Evolutionary conservation across 2,797 vertebrate genomes (phyloP), one percentile per base, ranked within the genome.

Genomic region (Melanotaenia parkinsoni): DNA sequence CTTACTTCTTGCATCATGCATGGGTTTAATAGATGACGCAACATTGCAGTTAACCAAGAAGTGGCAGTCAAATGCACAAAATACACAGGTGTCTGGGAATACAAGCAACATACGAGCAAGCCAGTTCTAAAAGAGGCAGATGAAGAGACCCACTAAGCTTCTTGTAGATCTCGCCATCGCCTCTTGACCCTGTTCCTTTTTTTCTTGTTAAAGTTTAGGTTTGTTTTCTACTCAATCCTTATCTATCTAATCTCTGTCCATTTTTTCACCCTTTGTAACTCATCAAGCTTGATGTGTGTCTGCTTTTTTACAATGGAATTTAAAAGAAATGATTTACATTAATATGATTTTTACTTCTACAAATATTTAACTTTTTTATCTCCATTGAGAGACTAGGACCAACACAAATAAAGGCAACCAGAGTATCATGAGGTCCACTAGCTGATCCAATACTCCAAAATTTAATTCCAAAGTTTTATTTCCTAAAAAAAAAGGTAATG

Each of bases 191-290:
- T 18, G 1, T 18, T 16, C 8, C 0, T 4, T 12, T 18, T 18
- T 14, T 68, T 54, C 45, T 67, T 62, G 45, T 66, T 66, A 73
- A 16, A 40, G 2, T 61, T 64, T 69, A 7, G 5, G 5, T 58
- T 1, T 43, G 30, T 79, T 71, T 74, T 62, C 40, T 65, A 40
- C 54, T 7, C n/a, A 64, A 28, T 64, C 35, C 38, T 66, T 14
- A 20, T 2, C 26, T 16, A 14, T 67, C 47, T 74, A 77, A 81
- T 82, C 67, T 35, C 47, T 85, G 71, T 79, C 69, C 61, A 63
- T 82, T 68, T 58, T 1, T 16, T 32, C 1, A 0, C 70, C 37
- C 71, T 47, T 28, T 47, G 68, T 74, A 24, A 14, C 20, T 77
- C 51, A 67, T 80, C 69, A 77, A 3, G 12, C 65, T 51, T 70